Evolutionary conservation across 2,113 vertebrate genomes (phyloP).

Genomic region (Suncus etruscus): DNA sequence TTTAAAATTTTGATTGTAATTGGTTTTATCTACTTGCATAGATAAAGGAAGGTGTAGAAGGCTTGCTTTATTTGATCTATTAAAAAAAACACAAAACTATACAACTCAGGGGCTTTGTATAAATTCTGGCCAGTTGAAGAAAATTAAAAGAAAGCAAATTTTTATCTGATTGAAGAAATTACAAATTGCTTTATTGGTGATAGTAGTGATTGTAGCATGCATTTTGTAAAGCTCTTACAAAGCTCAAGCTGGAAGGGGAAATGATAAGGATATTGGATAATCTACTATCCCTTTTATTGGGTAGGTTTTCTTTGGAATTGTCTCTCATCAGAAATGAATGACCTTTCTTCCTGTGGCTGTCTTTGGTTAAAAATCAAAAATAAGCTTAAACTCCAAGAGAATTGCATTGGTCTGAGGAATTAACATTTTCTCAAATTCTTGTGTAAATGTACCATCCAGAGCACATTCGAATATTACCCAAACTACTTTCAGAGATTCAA

Average conservation of each 20-base stretch:
- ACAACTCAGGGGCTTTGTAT: not conserved
- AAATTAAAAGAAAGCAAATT: not conserved
- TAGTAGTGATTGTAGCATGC: not conserved
- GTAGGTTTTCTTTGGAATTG: not conserved
- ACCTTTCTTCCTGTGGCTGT: not conserved
- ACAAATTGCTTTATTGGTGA: conserved; percentile 2
- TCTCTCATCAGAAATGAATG: not conserved
- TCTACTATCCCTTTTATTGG: not conserved
- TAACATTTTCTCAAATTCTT: not conserved
- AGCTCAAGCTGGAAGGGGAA: not conserved
- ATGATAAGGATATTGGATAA: not conserved
- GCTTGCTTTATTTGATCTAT: conserved; percentile 37
- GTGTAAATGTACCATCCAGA: not conserved
- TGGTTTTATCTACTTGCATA: not conserved
- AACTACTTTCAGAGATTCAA: not conserved
- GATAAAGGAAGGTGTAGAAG: not conserved
- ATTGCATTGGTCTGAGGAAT: not conserved
- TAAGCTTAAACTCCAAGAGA: not conserved
- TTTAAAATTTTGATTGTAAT: conserved; percentile 20
- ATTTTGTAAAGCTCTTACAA: not conserved
- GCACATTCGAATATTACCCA: not conserved
- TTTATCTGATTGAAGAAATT: not conserved
- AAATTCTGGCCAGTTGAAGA: not conserved
- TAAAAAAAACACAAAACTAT: not conserved
- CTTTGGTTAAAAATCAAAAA: conserved; percentile 13